A percentile compares a stretch with the other conserved stretches of the same genome.
Evolutionary conservation across 2,888 invertebrate species (phyloP).

Genomic region (Piscicola geometra): DNA sequence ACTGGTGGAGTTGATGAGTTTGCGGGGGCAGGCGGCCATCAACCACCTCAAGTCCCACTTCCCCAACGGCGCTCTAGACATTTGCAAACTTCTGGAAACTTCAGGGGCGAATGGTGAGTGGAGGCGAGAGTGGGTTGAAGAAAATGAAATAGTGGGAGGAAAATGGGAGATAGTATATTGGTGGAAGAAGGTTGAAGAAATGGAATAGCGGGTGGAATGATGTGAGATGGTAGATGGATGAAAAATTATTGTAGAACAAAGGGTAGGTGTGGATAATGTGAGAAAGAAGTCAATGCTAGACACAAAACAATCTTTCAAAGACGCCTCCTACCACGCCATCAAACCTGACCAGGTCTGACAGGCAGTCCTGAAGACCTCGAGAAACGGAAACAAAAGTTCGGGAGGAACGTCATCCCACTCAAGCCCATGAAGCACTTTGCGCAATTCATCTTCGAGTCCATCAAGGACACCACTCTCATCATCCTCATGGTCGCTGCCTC

Average conservation of each 20-base stretch:
- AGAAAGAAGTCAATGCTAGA: background rate
- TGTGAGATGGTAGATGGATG: background rate
- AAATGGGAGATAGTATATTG: background rate
- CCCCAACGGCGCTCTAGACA: conserved; percentile 79
- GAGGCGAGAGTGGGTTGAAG: too few relatives aligned
- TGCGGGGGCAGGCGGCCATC: background rate
- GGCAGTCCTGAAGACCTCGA: conserved; percentile 83
- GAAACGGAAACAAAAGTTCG: conserved; percentile 89
- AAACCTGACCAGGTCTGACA: conserved; percentile 70
- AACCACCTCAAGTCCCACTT: conserved; percentile 53
- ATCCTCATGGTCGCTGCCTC: conserved; percentile 96
- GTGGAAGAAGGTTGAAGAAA: background rate
- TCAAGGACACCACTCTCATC: conserved; percentile 97
- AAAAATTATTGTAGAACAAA: background rate
- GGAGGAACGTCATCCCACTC: conserved; percentile 96
- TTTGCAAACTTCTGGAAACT: conserved; percentile 93
- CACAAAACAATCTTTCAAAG: background rate
- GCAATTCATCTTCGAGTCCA: conserved; percentile 96
- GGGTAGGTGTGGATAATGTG: background rate
- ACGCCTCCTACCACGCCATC: background rate
- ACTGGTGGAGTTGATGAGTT: conserved; percentile 6
- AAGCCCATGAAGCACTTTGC: conserved; percentile 98
- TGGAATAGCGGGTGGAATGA: background rate
- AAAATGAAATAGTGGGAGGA: background rate
- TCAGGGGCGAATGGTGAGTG: conserved; percentile 68